Evolutionary conservation across 2,797 vertebrate genomes (phyloP), one percentile per base, ranked within the genome.

Genomic region (Tamandua tetradactyla): DNA sequence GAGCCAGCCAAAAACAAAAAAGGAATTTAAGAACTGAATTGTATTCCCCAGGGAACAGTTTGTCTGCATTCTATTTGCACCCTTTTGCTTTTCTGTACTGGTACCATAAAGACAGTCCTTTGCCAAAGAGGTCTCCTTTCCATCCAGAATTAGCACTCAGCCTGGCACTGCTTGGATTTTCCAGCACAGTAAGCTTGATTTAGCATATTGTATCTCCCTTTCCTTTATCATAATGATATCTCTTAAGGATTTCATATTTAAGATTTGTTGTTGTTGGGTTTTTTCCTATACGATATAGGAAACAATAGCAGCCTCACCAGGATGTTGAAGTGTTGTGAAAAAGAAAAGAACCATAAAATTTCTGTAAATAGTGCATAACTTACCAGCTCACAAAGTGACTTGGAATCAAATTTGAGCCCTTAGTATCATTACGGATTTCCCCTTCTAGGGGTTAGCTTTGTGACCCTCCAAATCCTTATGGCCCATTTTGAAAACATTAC

Each of bases 1-100:
- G 35, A 84, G 32, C 8, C 35, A 92, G 80, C 55, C 68, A 79
- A 93, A 89, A 89, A 37, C 44, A 22, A 42, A 78, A 44, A 62
- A 69, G 76, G 17, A 89, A 76, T 37, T 32, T 79, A 93, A 68
- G 42, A 55, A 86, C 47, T 92, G 44, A 89, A 57, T 7, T 30
- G 59, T 79, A 61, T 13, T 47, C 64, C 20, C 40, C 42, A 47
- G 75, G 83, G n/a, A 87, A 69, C 35, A 49, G 3, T 22, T 49
- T 49, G 3, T n/a, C 71, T 5, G 0, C 35, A 47, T 22, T 40
- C 49, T 13, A 10, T 76, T 86, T 35, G 20, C 5, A 7, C 20
- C 68, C 27, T 42, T 87, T 86, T 69, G 44, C 76, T 59, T 84
- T 93, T 74, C 59, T 91, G 18, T 66, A 27, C 81, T 83, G 94